Evolutionary conservation across 2,797 vertebrate species (phyloP).

Genomic region (Oreochromis mossambicus): DNA sequence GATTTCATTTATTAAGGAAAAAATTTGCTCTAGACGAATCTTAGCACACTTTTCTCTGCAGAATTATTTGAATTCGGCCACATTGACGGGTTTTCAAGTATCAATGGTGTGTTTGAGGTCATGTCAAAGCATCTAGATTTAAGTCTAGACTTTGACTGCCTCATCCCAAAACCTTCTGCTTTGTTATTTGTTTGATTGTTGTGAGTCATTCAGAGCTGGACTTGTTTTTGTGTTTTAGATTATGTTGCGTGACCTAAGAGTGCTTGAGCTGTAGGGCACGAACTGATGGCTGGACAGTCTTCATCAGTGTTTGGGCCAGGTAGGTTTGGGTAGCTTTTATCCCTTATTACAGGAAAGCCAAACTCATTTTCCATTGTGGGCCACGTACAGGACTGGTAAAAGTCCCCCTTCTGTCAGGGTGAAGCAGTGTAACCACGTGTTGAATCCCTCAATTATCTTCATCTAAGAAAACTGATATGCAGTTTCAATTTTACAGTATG

Average conservation of each 20-base stretch:
- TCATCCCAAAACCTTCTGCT: background rate
- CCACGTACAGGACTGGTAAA: background rate
- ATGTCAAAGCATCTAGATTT: background rate
- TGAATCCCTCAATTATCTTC: background rate
- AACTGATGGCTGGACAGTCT: background rate
- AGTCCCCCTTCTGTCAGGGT: background rate
- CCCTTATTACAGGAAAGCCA: accelerated
- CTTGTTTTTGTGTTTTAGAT: background rate
- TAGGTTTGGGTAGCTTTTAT: background rate
- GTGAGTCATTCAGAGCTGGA: accelerated
- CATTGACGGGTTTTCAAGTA: background rate
- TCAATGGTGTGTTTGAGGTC: background rate
- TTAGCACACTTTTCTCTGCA: background rate
- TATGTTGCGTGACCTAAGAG: background rate
- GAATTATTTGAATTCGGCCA: background rate
- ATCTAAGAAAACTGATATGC: background rate
- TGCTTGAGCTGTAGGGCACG: background rate
- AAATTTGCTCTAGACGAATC: background rate
- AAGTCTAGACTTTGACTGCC: background rate
- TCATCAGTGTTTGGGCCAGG: background rate
- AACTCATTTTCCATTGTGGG: background rate
- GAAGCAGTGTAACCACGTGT: background rate
- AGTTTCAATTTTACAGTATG: background rate
- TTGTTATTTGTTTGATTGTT: background rate
- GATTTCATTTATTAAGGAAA: accelerated